Percentiles rank a stretch among this genome's conserved stretches.
Conservation (phyloP, 1,140 invertebrate genomes). For the Brachionus plicatilis region DNA sequence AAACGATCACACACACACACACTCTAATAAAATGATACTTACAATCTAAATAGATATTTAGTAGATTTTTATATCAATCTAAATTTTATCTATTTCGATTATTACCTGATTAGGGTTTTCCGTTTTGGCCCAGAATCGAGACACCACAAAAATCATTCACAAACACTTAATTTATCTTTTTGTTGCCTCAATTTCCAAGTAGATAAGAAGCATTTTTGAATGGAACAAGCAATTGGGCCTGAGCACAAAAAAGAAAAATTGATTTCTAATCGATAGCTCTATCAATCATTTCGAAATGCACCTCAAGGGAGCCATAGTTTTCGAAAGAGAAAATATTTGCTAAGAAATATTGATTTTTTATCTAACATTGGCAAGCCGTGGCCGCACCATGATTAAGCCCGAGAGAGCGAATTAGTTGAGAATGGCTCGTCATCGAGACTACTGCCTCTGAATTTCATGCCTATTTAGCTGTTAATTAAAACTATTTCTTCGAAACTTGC, state of each 20-base stretch:
- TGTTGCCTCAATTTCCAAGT: not conserved
- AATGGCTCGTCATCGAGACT: not conserved
- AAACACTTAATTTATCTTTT: slow-evolving; percentile 24
- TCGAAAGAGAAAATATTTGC: not conserved
- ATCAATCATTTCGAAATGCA: slow-evolving; percentile 20
- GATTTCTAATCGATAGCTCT: slow-evolving; percentile 23
- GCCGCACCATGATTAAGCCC: slow-evolving; percentile 13
- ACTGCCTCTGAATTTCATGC: not conserved
- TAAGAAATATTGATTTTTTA: slow-evolving; percentile 29
- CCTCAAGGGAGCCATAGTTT: not conserved
- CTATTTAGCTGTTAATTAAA: slow-evolving; percentile 23
- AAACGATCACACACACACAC: not conserved
- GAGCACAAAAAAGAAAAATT: not conserved
- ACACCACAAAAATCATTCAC: not conserved
- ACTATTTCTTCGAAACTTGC: not conserved
- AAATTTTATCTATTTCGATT: not conserved
- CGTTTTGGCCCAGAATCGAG: not conserved
- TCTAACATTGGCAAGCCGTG: not conserved
- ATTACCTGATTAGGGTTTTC: slow-evolving; percentile 28
- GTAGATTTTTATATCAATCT: not conserved
- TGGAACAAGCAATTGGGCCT: not conserved
- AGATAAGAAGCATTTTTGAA: slow-evolving; percentile 17
- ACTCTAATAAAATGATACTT: not conserved
- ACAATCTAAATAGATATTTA: not conserved
- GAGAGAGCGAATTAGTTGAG: not conserved